These are phyloP conservation scores for Motacilla alba DNA, from an alignment of 2,113 vertebrate species.

Conservation along the genomic window DNA sequence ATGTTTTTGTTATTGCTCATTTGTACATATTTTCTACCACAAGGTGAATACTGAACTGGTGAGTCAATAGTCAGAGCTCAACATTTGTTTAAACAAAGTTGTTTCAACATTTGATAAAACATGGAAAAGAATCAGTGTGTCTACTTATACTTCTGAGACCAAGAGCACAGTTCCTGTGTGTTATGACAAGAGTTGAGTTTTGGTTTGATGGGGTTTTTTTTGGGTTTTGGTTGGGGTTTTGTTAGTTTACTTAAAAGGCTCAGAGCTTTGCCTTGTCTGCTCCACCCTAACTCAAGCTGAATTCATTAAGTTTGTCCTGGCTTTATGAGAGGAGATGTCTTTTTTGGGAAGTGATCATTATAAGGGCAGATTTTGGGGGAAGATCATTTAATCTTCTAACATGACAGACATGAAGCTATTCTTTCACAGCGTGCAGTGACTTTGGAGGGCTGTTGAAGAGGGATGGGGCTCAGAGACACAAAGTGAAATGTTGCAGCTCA, in stretches of 20 bases:
- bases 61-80: not conserved
- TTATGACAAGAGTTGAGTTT: not conserved
- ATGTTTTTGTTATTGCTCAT: not conserved
- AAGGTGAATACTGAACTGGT: not conserved
- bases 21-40: not conserved
- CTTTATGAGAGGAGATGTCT: not conserved
- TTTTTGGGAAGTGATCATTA: not conserved
- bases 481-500: not conserved
- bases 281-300: not conserved
- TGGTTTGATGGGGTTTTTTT: not conserved
- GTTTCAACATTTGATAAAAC: not conserved
- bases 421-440: not conserved
- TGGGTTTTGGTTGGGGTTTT: not conserved
- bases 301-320: not conserved
- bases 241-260: not conserved
- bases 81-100: not conserved
- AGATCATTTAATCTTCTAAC: not conserved
- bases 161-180: not conserved
- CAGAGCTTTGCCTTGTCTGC: not conserved
- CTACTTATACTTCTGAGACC: not conserved
- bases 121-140: not conserved
- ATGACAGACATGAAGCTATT: not conserved
- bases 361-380: not conserved
- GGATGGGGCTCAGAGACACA: not conserved
- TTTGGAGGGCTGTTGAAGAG: not conserved